Conservation (phyloP, 2,113 vertebrate genomes). For the Lasiurus cinereus region DNA sequence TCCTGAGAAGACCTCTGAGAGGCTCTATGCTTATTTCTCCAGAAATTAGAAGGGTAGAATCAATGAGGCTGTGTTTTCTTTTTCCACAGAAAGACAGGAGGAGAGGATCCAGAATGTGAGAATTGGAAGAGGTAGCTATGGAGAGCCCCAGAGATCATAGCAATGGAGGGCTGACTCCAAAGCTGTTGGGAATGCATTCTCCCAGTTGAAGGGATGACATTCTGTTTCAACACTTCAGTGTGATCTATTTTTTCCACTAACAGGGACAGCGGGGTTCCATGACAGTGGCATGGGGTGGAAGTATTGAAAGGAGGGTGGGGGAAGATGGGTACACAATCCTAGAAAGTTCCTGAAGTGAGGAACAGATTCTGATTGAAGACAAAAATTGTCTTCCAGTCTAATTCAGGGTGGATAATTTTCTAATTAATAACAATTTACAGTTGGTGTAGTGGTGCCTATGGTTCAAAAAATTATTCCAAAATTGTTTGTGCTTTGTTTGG, state of each 20-base stretch:
- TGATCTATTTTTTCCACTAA: background rate
- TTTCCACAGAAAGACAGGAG: background rate
- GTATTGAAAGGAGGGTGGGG: background rate
- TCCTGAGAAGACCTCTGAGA: background rate
- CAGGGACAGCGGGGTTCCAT: background rate
- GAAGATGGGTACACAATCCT: background rate
- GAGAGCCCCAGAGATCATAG: background rate
- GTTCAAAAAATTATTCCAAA: background rate
- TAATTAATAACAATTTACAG: background rate
- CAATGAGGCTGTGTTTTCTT: background rate
- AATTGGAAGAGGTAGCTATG: background rate
- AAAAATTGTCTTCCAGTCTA: background rate
- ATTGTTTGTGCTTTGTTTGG: background rate
- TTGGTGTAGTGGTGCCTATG: background rate
- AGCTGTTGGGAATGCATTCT: background rate
- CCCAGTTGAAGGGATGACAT: background rate
- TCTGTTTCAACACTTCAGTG: background rate
- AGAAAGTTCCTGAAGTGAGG: background rate
- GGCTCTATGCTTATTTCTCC: background rate
- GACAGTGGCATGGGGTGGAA: background rate
- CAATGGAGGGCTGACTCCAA: background rate
- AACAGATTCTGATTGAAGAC: background rate
- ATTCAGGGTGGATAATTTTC: background rate
- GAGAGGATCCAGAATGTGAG: background rate
- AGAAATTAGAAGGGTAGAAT: background rate